Conservation (phyloP, 2,113 vertebrate species). For the Ascaphus truei region DNA sequence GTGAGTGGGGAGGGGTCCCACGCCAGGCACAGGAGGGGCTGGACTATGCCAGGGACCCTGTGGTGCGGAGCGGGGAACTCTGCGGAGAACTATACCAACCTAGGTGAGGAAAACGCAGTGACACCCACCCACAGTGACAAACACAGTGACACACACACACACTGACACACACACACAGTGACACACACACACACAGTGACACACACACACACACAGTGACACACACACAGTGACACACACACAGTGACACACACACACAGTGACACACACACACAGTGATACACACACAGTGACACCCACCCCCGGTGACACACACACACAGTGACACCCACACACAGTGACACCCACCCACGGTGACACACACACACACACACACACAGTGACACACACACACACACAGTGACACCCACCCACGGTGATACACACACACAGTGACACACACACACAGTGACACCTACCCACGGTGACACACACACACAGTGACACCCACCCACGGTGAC, state of each 20-base stretch:
- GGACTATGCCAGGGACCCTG: slow-evolving; percentile 81
- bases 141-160: not conserved
- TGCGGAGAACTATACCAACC: slow-evolving; percentile 59
- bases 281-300: not conserved
- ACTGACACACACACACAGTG: not conserved
- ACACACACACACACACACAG: no score
- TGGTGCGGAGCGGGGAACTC: slow-evolving; percentile 84
- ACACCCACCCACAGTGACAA: not conserved
- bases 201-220: not conserved
- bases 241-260: not conserved
- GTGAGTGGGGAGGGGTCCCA: not conserved
- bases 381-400: no score
- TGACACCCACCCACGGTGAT: no score
- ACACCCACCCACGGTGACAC: no score
- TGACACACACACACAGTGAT: not conserved
- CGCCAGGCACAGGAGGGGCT: slow-evolving; percentile 60
- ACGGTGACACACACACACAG: no score
- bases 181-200: not conserved
- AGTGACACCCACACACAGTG: no score
- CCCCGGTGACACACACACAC: no score
- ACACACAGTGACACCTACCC: no score
- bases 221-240: not conserved
- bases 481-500: no score
- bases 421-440: no score
- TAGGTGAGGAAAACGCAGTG: slow-evolving; percentile 60